phyloP scores from a whole-genome alignment of 92 coral and sea anemone genomes.

The Muricea muricata region DNA sequence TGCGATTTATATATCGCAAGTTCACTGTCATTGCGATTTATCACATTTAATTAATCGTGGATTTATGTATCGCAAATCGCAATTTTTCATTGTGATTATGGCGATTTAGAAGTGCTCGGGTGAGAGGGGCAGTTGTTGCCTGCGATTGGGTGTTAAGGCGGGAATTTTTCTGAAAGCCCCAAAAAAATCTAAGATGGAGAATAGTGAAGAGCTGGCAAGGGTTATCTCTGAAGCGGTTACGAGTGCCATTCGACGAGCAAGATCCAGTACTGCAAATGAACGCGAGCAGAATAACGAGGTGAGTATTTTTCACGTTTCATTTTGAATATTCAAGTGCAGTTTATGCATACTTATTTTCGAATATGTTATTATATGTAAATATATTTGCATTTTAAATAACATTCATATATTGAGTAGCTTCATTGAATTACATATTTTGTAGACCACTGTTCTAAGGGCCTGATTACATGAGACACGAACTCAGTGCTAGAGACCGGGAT shows the following conservation, averaged over 20 bases:
- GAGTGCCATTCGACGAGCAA: neutral
- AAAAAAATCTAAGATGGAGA: neutral
- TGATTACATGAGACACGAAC: too few species aligned
- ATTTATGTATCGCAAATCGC: too few species aligned
- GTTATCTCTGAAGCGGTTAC: neutral
- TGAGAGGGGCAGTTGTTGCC: neutral
- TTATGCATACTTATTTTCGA: too few species aligned
- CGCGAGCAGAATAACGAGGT: neutral
- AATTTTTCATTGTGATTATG: neutral
- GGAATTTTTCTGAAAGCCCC: too few species aligned
- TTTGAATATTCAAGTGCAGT: too few species aligned
- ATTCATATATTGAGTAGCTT: too few species aligned
- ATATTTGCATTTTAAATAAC: too few species aligned
- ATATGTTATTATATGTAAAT: too few species aligned
- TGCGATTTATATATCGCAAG: neutral
- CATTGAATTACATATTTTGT: too few species aligned
- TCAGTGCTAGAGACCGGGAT: too few species aligned
- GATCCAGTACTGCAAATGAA: neutral
- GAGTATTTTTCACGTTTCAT: neutral
- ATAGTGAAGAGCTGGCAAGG: neutral
- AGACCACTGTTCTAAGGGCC: too few species aligned
- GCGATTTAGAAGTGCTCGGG: neutral
- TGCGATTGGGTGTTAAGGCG: neutral
- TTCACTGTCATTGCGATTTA: neutral
- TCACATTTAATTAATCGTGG: too few species aligned